A percentile compares a stretch with the other conserved stretches of the same genome.
Conservation (phyloP, 1,140 invertebrate genomes). For the Zaprionus inermis region DNA sequence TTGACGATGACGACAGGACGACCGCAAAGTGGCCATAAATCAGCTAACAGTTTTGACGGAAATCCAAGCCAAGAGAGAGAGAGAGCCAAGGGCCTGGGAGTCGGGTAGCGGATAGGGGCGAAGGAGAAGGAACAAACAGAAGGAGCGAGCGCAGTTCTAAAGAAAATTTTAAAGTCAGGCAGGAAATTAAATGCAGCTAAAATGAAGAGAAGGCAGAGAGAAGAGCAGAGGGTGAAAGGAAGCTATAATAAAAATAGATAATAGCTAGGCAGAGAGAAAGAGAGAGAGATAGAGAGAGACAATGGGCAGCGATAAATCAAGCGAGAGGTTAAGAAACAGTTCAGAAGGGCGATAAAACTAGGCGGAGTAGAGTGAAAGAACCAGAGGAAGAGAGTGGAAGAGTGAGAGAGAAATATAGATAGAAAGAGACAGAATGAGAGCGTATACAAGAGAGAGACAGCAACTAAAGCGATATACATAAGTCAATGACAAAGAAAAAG, state of each 20-base stretch:
- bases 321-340: background rate
- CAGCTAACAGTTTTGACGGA: conserved; percentile 74
- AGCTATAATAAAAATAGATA: background rate
- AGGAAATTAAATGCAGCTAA: background rate
- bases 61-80: conserved; percentile 57
- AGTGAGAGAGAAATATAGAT: background rate
- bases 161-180: background rate
- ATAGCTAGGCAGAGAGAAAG: background rate
- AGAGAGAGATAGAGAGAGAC: background rate
- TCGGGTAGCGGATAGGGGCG: background rate
- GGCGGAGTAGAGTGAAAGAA: background rate
- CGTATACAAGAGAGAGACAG: background rate
- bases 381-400: background rate
- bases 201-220: background rate
- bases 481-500: background rate
- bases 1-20: conserved; percentile 19
- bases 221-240: background rate
- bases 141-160: background rate
- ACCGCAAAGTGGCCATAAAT: conserved; percentile 61
- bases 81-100: background rate
- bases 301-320: background rate
- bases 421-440: background rate
- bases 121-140: background rate
- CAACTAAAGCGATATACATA: background rate
- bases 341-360: background rate